phyloP scores from a whole-genome alignment of 1,140 invertebrate genomes.

The Drosophila miranda region DNA sequence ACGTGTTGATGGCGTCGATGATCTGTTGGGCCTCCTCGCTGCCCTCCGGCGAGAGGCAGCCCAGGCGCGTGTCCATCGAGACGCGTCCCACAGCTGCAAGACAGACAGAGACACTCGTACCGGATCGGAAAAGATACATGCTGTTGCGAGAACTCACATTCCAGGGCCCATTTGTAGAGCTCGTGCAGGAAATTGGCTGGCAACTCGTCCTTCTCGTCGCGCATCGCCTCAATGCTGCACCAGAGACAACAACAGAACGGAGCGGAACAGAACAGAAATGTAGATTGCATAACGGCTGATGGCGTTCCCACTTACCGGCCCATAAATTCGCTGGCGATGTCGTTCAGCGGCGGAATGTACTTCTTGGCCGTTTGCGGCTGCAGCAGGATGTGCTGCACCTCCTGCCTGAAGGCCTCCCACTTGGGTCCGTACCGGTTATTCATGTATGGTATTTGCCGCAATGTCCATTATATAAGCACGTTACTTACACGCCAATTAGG shows the following conservation, averaged over 20 bases:
- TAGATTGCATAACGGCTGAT: constrained; percentile 27
- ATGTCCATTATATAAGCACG: constrained; percentile 42
- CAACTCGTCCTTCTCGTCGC: constrained; percentile 86
- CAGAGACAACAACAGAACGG: constrained; percentile 14
- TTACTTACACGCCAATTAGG: constrained; percentile 90
- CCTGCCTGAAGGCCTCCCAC: constrained; percentile 91
- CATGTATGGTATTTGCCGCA: constrained; percentile 13
- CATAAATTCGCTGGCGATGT: constrained; percentile 89
- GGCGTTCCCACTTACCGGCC: constrained; percentile 84
- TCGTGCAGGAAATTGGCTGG: constrained; percentile 91
- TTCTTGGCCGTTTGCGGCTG: constrained; percentile 89
- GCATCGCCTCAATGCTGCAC: constrained; percentile 87
- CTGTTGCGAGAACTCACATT: constrained; percentile 86
- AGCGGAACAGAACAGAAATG: constrained; percentile 13
- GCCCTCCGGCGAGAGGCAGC: constrained; percentile 87
- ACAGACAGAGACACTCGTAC: neutral
- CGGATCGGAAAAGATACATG: constrained; percentile 3
- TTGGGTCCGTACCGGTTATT: constrained; percentile 87
- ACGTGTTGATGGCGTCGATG: constrained; percentile 90
- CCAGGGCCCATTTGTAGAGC: constrained; percentile 93
- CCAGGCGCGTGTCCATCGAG: constrained; percentile 90
- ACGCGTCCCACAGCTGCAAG: constrained; percentile 89
- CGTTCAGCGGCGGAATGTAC: constrained; percentile 88
- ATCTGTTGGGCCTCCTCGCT: constrained; percentile 88
- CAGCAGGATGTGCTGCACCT: constrained; percentile 92